Base-by-base conservation (phyloP, 2,113 vertebrate genomes). In the Neogale vison region DNA sequence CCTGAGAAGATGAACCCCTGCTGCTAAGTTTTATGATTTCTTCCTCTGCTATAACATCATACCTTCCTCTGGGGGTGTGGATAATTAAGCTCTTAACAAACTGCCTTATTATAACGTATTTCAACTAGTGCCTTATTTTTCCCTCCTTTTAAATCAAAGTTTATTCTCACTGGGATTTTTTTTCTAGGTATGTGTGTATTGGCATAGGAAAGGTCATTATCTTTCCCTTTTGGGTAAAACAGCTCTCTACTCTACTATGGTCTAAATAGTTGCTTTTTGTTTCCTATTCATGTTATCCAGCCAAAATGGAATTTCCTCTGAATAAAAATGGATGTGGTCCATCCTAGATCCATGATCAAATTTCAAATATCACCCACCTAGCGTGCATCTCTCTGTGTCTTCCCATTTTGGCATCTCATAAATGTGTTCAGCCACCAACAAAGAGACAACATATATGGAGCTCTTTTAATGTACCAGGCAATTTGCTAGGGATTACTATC, bases 11-110 rank as follows among this genome's bases (percentile, higher is more conserved):
- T 84, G 69, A 97, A 85, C 57, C 93, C 96, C 95, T 29, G 81
- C 85, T 92, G 97, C 10, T 90, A 87, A 89, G 91, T 95, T 97
- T 97, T 97, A 96, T 93, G 85, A 96, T 95, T 97, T 97, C 76
- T 97, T 96, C 90, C 36, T 90, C 76, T 10, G 81, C 88, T 15
- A 76, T 72, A 96, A 94, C 76, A 97, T 92, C 59, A 71, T 77
- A 89, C 18, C 11, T 29, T 97, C 52, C 50, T 82, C 76, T 90
- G 59, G 81, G 72, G 59, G 47, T 23, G 7, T 18, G n/a, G 39
- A 52, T 97, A 96, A 97, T 96, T 97, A 93, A 90, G 50, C 8
- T 59, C 72, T 96, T 97, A 96, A 96, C 59, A 97, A 96, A 96
- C 50, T 94, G 50, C 88, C 76, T 97, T 92, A 85, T 85, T 95